Evolutionary conservation across 2,797 vertebrate genomes (phyloP).

Genomic region (Hephaestus fuliginosus): DNA sequence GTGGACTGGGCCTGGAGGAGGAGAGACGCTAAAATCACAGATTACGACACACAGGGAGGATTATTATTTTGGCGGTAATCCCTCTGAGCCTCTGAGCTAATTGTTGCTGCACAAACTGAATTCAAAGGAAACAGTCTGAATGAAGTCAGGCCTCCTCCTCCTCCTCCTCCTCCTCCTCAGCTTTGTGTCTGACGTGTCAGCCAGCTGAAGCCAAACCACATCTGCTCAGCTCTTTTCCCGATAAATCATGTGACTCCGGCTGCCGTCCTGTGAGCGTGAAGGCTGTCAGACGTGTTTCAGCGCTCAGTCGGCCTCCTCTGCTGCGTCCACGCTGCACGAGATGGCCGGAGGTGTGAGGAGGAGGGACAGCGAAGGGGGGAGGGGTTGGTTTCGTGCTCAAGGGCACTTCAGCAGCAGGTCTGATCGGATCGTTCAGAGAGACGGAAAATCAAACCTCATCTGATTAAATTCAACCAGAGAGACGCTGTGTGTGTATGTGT

Average conservation of each 20-base stretch:
- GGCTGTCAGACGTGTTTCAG: background rate
- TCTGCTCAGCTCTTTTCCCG: conserved; percentile 39
- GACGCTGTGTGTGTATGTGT: conserved; percentile 11
- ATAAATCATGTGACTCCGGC: conserved; percentile 50
- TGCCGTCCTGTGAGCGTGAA: conserved; percentile 43
- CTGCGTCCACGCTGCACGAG: background rate
- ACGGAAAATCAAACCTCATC: conserved; percentile 19
- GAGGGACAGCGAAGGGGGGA: background rate
- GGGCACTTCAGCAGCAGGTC: background rate
- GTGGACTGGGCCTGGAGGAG: background rate
- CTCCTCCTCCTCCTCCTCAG: background rate
- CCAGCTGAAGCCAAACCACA: conserved; percentile 51
- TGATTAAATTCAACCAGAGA: conserved; percentile 3
- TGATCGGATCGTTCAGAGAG: no score
- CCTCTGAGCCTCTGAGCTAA: background rate
- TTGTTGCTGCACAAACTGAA: conserved; percentile 11
- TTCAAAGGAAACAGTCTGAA: conserved; percentile 6
- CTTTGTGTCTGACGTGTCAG: conserved; percentile 59
- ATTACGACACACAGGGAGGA: background rate
- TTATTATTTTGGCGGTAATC: background rate
- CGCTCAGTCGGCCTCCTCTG: background rate
- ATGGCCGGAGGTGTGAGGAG: background rate
- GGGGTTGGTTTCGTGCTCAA: background rate
- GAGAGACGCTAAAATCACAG: background rate
- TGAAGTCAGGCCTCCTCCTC: conserved; percentile 5